Percentiles rank a stretch among this genome's conserved stretches.
Evolutionary conservation across 2,113 vertebrate species (phyloP).

Genomic region (Larimichthys crocea): DNA sequence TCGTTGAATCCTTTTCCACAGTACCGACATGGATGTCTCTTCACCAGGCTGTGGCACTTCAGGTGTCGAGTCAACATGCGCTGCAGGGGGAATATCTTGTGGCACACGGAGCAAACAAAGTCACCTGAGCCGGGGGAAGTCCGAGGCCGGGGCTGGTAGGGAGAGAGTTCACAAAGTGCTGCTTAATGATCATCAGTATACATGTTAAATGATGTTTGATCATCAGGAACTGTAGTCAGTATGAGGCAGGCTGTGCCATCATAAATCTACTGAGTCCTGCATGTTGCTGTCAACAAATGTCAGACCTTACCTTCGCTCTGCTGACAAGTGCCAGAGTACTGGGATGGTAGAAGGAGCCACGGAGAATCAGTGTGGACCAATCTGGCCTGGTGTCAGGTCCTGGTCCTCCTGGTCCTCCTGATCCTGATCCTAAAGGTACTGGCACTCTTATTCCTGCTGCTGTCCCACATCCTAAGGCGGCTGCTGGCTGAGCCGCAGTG

Average conservation of each 20-base stretch:
- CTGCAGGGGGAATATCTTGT: slow-evolving; percentile 90
- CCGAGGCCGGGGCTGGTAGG: slow-evolving; percentile 57
- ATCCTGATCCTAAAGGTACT: slow-evolving; percentile 7
- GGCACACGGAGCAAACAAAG: slow-evolving; percentile 86
- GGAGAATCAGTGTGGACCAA: slow-evolving; percentile 67
- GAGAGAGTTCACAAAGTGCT: background rate
- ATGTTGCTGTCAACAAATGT: background rate
- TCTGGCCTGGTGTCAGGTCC: slow-evolving; percentile 27
- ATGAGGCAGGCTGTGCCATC: no score
- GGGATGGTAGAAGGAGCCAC: slow-evolving; percentile 50
- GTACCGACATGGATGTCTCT: slow-evolving; percentile 87
- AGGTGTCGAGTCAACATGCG: slow-evolving; percentile 92
- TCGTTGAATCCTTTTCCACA: slow-evolving; percentile 94
- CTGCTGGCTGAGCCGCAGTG: background rate
- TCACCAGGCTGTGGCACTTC: slow-evolving; percentile 90
- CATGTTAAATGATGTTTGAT: no score
- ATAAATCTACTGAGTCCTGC: no score
- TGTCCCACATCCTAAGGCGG: slow-evolving; percentile 2
- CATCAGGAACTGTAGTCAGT: no score
- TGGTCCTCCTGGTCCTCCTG: slow-evolving; percentile 1
- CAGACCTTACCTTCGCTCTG: slow-evolving; percentile 72
- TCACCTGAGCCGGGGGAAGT: slow-evolving; percentile 64
- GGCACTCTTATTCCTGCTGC: slow-evolving; percentile 28
- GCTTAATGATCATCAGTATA: background rate
- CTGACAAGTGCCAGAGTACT: slow-evolving; percentile 53